Percentiles rank a stretch among this genome's conserved stretches.
These are phyloP conservation scores for Lathamus discolor DNA, from an alignment of 2,113 vertebrate species.

Conservation along the genomic window DNA sequence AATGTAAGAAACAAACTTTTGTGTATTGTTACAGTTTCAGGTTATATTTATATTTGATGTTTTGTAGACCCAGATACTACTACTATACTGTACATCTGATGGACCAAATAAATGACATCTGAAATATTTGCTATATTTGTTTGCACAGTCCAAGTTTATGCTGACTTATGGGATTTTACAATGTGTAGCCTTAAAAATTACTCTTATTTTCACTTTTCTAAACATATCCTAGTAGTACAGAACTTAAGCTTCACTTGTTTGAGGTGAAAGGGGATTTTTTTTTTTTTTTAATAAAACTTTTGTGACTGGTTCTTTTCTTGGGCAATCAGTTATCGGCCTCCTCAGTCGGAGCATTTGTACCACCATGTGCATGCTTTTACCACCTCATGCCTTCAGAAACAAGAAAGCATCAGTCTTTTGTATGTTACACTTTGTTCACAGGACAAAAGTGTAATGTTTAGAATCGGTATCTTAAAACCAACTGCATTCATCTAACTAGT, in stretches of 20 bases:
- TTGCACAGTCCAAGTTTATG: not conserved
- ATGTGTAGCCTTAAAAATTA: slow-evolving; percentile 51
- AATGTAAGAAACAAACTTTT: slow-evolving; percentile 76
- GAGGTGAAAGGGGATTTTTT: slow-evolving; percentile 58
- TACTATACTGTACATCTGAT: slow-evolving; percentile 78
- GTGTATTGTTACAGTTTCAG: slow-evolving; percentile 84
- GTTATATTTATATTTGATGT: slow-evolving; percentile 87
- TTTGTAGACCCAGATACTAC: slow-evolving; percentile 81
- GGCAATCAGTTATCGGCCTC: slow-evolving; percentile 40
- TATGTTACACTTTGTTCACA: too few relatives aligned
- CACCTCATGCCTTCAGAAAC: not conserved
- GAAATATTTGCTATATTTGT: slow-evolving; percentile 71
- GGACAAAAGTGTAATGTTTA: too few relatives aligned
- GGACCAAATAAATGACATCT: slow-evolving; percentile 85
- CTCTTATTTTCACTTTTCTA: slow-evolving; percentile 46
- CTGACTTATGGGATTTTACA: slow-evolving; percentile 1
- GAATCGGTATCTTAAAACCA: too few relatives aligned
- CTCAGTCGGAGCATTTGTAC: not conserved
- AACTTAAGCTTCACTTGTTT: slow-evolving; percentile 60
- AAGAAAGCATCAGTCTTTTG: not conserved
- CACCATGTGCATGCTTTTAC: not conserved
- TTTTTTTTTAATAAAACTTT: slow-evolving; percentile 58
- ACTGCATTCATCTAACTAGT: too few relatives aligned
- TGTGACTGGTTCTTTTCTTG: slow-evolving; percentile 58
- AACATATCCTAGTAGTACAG: slow-evolving; percentile 51